Evolutionary conservation across 2,113 vertebrate species (phyloP), one percentile per base, ranked within the genome.

Genomic region (Mola mola): DNA sequence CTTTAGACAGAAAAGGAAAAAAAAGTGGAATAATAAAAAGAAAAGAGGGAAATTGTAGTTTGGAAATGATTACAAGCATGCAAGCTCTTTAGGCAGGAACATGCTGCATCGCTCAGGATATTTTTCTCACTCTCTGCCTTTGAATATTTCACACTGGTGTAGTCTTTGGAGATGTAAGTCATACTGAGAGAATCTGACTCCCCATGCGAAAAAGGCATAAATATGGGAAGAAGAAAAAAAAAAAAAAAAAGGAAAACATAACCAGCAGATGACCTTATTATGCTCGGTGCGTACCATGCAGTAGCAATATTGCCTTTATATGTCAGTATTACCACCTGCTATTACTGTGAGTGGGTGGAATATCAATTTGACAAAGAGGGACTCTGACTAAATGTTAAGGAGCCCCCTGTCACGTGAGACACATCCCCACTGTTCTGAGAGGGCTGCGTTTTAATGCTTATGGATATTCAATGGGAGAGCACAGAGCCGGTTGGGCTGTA

Each of bases 181-280:
- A 81, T 75, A 84, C 78, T 68, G 77, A 63, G 66, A 75, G 66
- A 75, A 85, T 75, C 86, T 79, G 80, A 85, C 82, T 81, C 72
- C 74, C 71, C 75, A 78, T 82, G 82, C 82, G 86, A 79, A 86
- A 89, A 90, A 87, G 69, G 70, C 83, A 85, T 72, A 78, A 75
- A 88, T 84, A 74, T 29, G 49, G 31, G 61, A 53, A 38, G 21
- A 44, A 26, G 17, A 3, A 7, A 34, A 8, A 13, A 57, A 69
- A n/a, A 67, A 66, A n/a, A n/a, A 33, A 10, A 6, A 15, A 36
- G 21, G 53, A 69, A 84, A 78, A 73, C 50, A 84, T 68, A 84
- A 80, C 68, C 85, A 88, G 64, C 73, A 75, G 72, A 85, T 90
- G 84, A 91, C 88, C 85, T 90, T 79, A 90, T 90, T 84, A 87